Evolutionary conservation across 2,888 invertebrate species (phyloP).

Genomic region (Campoletis raptor): DNA sequence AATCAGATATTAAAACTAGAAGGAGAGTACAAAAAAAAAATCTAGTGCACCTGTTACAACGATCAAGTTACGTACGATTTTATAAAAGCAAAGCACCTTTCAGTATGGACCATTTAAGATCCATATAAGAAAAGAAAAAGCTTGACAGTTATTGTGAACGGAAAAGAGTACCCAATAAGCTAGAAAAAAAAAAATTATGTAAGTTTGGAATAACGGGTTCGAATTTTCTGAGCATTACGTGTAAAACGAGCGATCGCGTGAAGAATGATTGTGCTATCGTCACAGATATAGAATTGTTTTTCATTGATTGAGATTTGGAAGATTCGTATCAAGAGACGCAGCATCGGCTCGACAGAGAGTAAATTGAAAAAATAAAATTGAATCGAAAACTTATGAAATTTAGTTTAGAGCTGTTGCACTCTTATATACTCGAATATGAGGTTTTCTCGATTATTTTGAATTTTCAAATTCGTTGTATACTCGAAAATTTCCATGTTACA

Average conservation of each 20-base stretch:
- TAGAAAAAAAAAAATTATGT: neutral
- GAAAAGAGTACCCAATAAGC: neutral
- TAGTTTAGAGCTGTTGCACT: too few relatives aligned
- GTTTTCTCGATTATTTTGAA: too few relatives aligned
- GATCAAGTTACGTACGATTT: constrained; percentile 15
- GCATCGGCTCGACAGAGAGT: too few relatives aligned
- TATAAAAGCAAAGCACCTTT: neutral
- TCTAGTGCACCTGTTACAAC: constrained; percentile 21
- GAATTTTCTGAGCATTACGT: neutral
- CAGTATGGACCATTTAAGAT: neutral
- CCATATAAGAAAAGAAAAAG: neutral
- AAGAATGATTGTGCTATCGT: neutral
- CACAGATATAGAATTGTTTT: neutral
- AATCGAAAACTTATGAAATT: too few relatives aligned
- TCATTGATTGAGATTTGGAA: neutral
- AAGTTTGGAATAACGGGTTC: neutral
- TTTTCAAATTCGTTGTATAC: too few relatives aligned
- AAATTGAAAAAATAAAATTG: too few relatives aligned
- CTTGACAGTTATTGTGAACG: neutral
- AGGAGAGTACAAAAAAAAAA: constrained; percentile 38
- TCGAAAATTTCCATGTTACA: too few relatives aligned
- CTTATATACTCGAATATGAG: too few relatives aligned
- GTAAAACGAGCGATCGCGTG: neutral
- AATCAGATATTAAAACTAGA: constrained; percentile 3
- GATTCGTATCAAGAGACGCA: neutral